These are phyloP conservation scores for Eumaeus atala DNA, from an alignment of 1,140 invertebrate species.

Conservation along the genomic window DNA sequence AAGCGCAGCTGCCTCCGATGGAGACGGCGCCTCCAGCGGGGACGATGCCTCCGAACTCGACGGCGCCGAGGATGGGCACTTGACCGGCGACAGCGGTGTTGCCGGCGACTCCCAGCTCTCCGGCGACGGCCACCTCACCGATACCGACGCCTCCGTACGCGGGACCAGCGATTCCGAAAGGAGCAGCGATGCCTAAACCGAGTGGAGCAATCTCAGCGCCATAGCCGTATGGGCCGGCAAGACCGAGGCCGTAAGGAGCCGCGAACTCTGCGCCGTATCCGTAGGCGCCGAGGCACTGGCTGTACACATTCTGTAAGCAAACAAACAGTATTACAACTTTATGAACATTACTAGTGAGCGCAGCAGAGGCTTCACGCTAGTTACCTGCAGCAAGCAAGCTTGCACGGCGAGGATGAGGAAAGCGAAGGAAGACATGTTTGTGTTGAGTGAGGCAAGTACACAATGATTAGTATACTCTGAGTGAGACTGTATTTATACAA, in stretches of 20 bases:
- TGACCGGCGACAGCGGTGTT: too few relatives aligned
- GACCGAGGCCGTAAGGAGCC: neutral
- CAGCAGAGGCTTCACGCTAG: neutral
- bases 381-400: conserved; percentile 3
- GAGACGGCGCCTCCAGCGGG: neutral
- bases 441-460: neutral
- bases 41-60: conserved; percentile 22
- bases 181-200: neutral
- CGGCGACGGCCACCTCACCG: neutral
- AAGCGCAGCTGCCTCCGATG: neutral
- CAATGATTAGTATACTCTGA: neutral
- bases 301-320: conserved; percentile 11
- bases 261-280: neutral
- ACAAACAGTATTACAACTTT: neutral
- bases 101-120: too few relatives aligned
- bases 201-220: neutral
- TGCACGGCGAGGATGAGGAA: conserved; percentile 1
- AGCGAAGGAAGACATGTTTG: conserved; percentile 5
- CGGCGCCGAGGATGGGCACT: too few relatives aligned
- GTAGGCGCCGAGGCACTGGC: conserved; percentile 6
- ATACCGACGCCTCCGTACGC: conserved; percentile 1
- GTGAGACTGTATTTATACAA: neutral
- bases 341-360: too few relatives aligned
- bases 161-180: conserved; percentile 21
- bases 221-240: neutral